Conservation (phyloP, 1,140 invertebrate species). For the Temnothorax longispinosus region DNA sequence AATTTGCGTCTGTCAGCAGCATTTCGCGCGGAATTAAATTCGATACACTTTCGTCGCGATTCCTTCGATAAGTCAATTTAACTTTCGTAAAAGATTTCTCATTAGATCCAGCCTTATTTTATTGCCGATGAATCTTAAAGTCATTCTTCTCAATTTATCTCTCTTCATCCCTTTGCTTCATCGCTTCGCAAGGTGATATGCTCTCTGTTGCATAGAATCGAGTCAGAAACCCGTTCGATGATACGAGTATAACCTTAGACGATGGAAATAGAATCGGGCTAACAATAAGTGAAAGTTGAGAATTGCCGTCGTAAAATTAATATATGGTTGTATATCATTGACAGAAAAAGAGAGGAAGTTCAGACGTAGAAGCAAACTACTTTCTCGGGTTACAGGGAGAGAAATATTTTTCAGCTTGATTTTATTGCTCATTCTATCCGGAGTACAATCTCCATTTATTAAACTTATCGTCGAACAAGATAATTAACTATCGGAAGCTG, state of each 20-base stretch:
- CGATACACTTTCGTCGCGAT: neutral
- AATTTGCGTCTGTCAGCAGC: neutral
- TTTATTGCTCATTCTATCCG: neutral
- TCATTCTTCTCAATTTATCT: conserved; percentile 31
- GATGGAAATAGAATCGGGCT: conserved; percentile 36
- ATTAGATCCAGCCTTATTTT: conserved; percentile 31
- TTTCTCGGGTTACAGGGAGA: conserved; percentile 27
- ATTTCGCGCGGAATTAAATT: conserved; percentile 22
- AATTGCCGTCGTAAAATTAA: conserved; percentile 45
- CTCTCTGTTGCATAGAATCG: neutral
- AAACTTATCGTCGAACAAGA: conserved; percentile 42
- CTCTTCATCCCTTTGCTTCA: neutral
- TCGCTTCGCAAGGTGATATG: neutral
- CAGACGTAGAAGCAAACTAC: conserved; percentile 25
- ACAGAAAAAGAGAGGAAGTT: neutral
- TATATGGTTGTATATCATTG: neutral
- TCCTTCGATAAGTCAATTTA: conserved; percentile 46
- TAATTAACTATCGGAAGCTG: conserved; percentile 35
- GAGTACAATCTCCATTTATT: conserved; percentile 44
- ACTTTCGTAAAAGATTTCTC: conserved; percentile 45
- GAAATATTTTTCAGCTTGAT: neutral
- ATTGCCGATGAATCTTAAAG: conserved; percentile 13
- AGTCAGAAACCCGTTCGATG: conserved; percentile 14
- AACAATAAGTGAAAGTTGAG: conserved; percentile 37
- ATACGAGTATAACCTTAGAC: conserved; percentile 26